These are phyloP conservation scores for Corticium candelabrum DNA, from an alignment of 37 sponge, comb jelly and placozoan species.

Conservation along the genomic window DNA sequence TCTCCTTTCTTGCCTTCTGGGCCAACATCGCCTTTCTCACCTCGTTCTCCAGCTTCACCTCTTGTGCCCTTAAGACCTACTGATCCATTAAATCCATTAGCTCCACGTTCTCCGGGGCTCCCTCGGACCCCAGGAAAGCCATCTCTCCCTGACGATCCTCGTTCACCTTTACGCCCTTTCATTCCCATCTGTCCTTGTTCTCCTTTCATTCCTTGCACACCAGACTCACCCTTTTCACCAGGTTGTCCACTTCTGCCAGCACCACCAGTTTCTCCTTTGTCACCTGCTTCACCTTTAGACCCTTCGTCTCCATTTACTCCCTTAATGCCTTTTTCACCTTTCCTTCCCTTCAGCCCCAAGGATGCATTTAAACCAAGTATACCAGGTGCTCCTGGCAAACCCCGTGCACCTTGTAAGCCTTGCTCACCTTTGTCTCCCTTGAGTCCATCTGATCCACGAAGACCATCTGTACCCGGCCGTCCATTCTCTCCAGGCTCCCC, in stretches of 20 bases:
- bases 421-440: background rate
- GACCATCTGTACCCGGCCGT: background rate
- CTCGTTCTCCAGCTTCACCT: constrained; percentile 2
- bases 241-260: constrained; percentile 15
- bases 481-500: background rate
- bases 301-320: background rate
- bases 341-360: background rate
- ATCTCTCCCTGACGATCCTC: background rate
- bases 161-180: constrained; percentile 7
- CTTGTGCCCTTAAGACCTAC: too few relatives aligned
- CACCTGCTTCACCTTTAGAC: constrained; percentile 16
- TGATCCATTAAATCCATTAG: too few relatives aligned
- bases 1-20: background rate
- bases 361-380: background rate
- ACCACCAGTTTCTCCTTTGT: constrained; percentile 7
- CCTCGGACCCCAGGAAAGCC: background rate
- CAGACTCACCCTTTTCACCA: constrained; percentile 14
- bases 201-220: constrained; percentile 8
- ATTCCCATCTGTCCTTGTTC: constrained; percentile 13
- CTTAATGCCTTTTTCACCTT: constrained; percentile 13
- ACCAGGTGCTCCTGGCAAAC: background rate
- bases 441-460: background rate
- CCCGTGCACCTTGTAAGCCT: constrained; percentile 1
- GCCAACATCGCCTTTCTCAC: background rate
- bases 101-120: background rate